phyloP scores from a whole-genome alignment of 2,888 invertebrate genomes.

The Macropis europaea region DNA sequence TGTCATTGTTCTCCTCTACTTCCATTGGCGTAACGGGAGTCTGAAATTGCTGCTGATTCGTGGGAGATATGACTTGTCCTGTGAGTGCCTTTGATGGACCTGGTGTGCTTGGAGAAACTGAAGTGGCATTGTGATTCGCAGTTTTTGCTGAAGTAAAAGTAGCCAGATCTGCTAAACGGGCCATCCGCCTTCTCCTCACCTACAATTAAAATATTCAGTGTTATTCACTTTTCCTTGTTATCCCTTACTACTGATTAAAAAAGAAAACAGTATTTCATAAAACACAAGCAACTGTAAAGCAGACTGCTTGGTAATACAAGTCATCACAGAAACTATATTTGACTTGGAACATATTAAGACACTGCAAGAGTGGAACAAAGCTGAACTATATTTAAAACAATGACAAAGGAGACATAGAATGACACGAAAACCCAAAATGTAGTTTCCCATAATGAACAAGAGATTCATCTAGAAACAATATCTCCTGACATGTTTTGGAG shows the following conservation, averaged over 20 bases:
- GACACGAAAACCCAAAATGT: background rate
- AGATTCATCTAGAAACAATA: background rate
- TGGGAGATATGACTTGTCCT: conserved; percentile 70
- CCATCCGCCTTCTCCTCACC: conserved; percentile 89
- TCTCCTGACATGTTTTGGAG: background rate
- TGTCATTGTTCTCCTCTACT: conserved; percentile 82
- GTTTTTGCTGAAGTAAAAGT: conserved; percentile 80
- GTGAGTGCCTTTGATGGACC: conserved; percentile 72
- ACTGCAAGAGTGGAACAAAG: background rate
- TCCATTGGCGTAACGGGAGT: conserved; percentile 81
- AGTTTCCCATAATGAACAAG: background rate
- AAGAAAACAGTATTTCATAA: background rate
- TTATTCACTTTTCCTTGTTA: background rate
- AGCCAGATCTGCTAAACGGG: conserved; percentile 85
- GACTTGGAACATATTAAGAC: too few relatives aligned
- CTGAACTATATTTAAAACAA: conserved; percentile 6
- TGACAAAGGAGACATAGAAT: conserved; percentile 27
- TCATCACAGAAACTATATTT: background rate
- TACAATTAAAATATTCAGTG: conserved; percentile 68
- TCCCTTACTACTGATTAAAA: background rate
- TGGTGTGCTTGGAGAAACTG: conserved; percentile 81
- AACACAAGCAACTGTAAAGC: background rate
- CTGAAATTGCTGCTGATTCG: conserved; percentile 62
- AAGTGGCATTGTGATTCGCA: conserved; percentile 63
- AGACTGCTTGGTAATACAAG: background rate